Base-by-base conservation (phyloP, 1,140 invertebrate species). In the Ylistrum balloti region DNA sequence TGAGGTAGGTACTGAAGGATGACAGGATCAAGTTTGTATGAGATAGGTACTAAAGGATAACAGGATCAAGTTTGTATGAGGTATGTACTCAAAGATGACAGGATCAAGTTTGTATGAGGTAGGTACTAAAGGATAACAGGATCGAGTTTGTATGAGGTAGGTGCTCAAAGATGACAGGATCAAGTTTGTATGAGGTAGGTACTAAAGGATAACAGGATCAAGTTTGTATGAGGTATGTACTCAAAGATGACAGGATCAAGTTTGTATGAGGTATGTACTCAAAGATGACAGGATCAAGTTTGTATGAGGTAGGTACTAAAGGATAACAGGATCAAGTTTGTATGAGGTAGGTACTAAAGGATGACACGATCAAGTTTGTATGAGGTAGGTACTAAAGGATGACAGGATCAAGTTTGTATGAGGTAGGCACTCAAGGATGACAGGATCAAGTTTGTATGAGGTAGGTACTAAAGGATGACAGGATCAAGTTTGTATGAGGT, bases 371-470 rank as follows among this genome's bases (percentile, higher is more conserved):
- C 87, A 88, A 20, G 86, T 92, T 33, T 88, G 34, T 56, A 17
- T 91, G 33, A 86, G 85, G 11, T 33, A 32, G 32, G 33, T 22
- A 34, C 9, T 86, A 86, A 13, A 86, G 9, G 0, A 13, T 3
- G 5, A 97, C 88, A 96, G 97, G 0, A 20, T n/a, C 87, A 90
- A n/a, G 86, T 92, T 33, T 88, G 34, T 56, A 17, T 91, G 17
- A 91, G 89, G 91, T 91, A 85, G 22, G 41, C 3, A 22, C 7
- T 56, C 9, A 17, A 32, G 2, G 33, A 3, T 11, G 22, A 56
- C 2, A 56, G 22, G 7, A 17, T 32, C 5, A 28, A 20, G 33
- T 86, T 28, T 86, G 85, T 33, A 33, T 33, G 33, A 86, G 85
- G 32, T 33, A 32, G 32, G 33, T 15, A 22, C 32, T 32, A 34